Evolutionary conservation across 1,140 invertebrate species (phyloP).

Genomic region (Drosophila sulfurigaster): DNA sequence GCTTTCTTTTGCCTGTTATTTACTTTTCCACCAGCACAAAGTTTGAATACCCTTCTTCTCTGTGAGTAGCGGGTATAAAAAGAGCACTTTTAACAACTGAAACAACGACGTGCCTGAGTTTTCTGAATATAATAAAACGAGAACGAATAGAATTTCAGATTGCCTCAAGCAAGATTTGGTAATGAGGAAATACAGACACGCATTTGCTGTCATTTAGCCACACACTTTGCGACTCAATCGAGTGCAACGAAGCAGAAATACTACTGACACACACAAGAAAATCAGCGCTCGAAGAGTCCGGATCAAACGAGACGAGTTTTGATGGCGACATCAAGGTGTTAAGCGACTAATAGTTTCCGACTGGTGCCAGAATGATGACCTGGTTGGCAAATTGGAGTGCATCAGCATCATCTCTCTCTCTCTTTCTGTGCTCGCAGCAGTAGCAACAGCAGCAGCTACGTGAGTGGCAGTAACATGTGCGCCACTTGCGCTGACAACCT

Average conservation of each 20-base stretch:
- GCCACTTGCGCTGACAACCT: slow-evolving; percentile 46
- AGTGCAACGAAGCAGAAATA: slow-evolving; percentile 36
- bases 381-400: slow-evolving; percentile 49
- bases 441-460: neutral
- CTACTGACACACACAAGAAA: neutral
- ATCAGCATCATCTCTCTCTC: neutral
- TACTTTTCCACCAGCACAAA: too few species aligned
- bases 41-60: too few species aligned
- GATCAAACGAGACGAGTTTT: neutral
- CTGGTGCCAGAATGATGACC: slow-evolving; percentile 9
- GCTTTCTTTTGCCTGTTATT: too few species aligned
- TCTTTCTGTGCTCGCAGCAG: too few species aligned
- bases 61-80: too few species aligned
- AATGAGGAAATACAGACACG: slow-evolving; percentile 33
- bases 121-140: too few species aligned
- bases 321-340: slow-evolving; percentile 47
- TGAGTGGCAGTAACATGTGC: slow-evolving; percentile 44
- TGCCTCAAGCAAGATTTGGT: neutral
- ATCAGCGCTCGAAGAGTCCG: slow-evolving; percentile 13
- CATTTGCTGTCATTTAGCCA: slow-evolving; percentile 5
- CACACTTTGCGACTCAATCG: slow-evolving; percentile 37
- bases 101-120: too few species aligned
- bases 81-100: too few species aligned
- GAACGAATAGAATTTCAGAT: too few species aligned
- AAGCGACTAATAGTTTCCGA: slow-evolving; percentile 38